Conservation (phyloP, 1,140 invertebrate genomes). For the Phymorhynchus buccinoides region DNA sequence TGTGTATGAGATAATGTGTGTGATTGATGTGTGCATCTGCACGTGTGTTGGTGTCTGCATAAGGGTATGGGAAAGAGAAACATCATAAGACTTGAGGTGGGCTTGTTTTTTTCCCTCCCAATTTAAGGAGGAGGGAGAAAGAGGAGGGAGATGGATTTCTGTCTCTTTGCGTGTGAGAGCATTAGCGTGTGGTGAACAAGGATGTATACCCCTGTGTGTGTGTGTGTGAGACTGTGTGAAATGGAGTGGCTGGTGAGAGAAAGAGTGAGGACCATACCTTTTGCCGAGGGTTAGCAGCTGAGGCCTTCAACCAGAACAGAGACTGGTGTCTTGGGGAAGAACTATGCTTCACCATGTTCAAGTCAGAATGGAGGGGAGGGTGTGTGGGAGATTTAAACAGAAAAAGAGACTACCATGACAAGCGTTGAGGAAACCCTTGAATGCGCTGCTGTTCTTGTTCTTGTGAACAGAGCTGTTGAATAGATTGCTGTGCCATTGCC, state of each 20-base stretch:
- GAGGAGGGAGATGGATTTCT: background rate
- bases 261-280: background rate
- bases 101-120: too few species aligned
- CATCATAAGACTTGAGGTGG: too few species aligned
- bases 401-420: background rate
- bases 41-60: too few species aligned
- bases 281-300: background rate
- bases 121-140: background rate
- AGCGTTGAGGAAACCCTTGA: background rate
- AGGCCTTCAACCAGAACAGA: background rate
- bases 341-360: too few species aligned
- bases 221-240: too few species aligned
- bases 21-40: too few species aligned
- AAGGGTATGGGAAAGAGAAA: too few species aligned
- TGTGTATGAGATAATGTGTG: too few species aligned
- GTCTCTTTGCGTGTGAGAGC: background rate
- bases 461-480: background rate
- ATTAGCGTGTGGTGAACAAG: background rate
- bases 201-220: background rate
- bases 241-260: too few species aligned
- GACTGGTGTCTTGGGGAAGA: background rate
- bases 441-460: background rate
- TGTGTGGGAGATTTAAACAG: background rate
- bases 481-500: background rate
- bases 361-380: background rate